Percentiles rank a stretch among this genome's conserved stretches.
Evolutionary conservation across 92 coral and sea anemone genomes (phyloP).

Genomic region (Porites divaricata): DNA sequence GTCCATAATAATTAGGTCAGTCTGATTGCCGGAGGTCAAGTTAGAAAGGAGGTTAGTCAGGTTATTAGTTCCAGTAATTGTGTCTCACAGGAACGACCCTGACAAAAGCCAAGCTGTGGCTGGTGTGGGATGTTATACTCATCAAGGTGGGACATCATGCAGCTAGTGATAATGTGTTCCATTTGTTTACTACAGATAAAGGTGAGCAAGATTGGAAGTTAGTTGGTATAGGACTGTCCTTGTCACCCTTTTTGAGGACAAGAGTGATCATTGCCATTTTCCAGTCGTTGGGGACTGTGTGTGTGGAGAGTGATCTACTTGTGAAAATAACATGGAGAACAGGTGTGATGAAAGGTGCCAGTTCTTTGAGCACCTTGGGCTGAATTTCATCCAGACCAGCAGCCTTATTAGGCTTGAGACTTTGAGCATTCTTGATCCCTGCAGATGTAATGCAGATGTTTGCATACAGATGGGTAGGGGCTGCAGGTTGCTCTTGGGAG

Average conservation of each 20-base stretch:
- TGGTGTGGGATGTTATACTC: background rate
- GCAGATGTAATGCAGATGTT: background rate
- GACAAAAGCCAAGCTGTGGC: background rate
- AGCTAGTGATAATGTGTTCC: constrained; percentile 7
- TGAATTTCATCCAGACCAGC: constrained; percentile 47
- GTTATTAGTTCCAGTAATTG: background rate
- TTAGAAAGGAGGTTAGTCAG: background rate
- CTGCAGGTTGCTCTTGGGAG: too few species aligned
- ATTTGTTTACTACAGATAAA: constrained; percentile 11
- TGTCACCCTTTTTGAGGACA: constrained; percentile 20
- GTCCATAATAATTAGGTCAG: background rate
- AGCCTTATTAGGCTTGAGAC: constrained; percentile 37
- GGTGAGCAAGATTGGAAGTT: constrained; percentile 17
- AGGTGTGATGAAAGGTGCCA: background rate
- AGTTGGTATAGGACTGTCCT: constrained; percentile 18
- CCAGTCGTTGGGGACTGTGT: constrained; percentile 19
- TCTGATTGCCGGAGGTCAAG: background rate
- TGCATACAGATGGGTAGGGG: background rate
- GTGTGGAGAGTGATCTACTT: background rate
- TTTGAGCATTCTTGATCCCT: background rate
- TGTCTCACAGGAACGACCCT: background rate
- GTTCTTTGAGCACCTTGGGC: constrained; percentile 11
- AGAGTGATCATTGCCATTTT: constrained; percentile 1
- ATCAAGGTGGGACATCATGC: background rate
- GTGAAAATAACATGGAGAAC: background rate